Conservation (phyloP, 2,888 invertebrate species). For the Rhaphigaster nebulosa region DNA sequence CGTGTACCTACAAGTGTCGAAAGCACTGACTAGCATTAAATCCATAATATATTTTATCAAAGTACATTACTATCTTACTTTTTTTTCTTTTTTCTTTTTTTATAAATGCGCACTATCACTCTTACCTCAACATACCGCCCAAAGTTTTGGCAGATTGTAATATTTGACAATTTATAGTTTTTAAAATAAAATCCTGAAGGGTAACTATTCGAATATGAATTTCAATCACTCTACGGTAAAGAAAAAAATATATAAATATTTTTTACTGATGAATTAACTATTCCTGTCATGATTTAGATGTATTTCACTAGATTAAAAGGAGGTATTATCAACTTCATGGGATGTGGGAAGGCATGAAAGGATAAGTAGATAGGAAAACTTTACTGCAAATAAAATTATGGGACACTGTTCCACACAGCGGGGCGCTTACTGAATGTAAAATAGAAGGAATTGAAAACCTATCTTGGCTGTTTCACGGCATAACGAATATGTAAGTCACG, state of each 20-base stretch:
- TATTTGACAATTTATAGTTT: too few relatives aligned
- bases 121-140: too few relatives aligned
- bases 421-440: background rate
- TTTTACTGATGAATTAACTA: background rate
- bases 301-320: background rate
- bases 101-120: too few relatives aligned
- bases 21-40: too few relatives aligned
- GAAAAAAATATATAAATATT: background rate
- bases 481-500: constrained; percentile 30
- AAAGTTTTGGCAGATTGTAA: too few relatives aligned
- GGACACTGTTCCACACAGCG: background rate
- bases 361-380: constrained; percentile 16
- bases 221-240: too few relatives aligned
- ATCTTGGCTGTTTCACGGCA: background rate
- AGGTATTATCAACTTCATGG: background rate
- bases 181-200: too few relatives aligned
- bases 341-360: background rate
- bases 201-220: too few relatives aligned
- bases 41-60: too few relatives aligned
- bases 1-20: too few relatives aligned
- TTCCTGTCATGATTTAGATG: background rate
- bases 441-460: constrained; percentile 32
- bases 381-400: constrained; percentile 22
- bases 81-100: too few relatives aligned
- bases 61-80: too few relatives aligned